These are phyloP conservation scores for Caenorhabditis macrosperma DNA, from an alignment of 2,888 invertebrate species.

Conservation along the genomic window DNA sequence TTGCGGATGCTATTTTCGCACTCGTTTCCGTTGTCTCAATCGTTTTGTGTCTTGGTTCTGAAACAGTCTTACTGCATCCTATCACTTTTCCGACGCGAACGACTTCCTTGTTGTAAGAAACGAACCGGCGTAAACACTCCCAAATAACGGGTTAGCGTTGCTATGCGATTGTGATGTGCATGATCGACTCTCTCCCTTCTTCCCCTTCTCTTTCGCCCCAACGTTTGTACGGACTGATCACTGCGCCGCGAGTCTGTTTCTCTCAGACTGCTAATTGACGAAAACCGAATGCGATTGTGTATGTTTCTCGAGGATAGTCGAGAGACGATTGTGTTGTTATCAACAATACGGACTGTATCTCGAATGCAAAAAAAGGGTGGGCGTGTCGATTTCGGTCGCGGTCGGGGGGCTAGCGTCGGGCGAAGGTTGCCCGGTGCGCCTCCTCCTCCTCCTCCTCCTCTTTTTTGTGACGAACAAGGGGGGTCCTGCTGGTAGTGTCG, in stretches of 20 bases:
- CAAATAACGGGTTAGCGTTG: conserved; percentile 27
- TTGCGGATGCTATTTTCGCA: not conserved
- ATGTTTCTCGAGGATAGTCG: conserved; percentile 15
- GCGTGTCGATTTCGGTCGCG: conserved; percentile 55
- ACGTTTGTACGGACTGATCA: conserved; percentile 8
- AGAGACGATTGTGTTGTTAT: conserved; percentile 14
- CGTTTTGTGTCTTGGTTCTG: conserved; percentile 5
- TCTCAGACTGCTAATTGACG: not conserved
- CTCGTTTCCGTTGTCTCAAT: not conserved
- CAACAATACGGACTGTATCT: conserved; percentile 36
- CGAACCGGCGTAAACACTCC: conserved; percentile 7
- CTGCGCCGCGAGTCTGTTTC: conserved; percentile 9
- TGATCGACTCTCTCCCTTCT: not conserved
- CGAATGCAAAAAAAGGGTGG: conserved; percentile 21
- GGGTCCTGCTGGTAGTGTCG: conserved; percentile 59
- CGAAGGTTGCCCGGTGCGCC: conserved; percentile 55
- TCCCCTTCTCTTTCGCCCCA: conserved; percentile 5
- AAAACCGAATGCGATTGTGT: conserved; percentile 38
- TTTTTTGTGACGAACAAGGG: conserved; percentile 59
- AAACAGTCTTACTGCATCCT: not conserved
- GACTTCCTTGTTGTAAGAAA: conserved; percentile 12
- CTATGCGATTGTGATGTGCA: conserved; percentile 27
- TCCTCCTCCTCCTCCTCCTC: conserved; percentile 32
- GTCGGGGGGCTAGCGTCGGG: conserved; percentile 31
- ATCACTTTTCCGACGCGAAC: not conserved